Percentiles rank a stretch among this genome's conserved stretches.
phyloP scores from a whole-genome alignment of 2,113 vertebrate species.

The Cryptomyrus ogoouensis region DNA sequence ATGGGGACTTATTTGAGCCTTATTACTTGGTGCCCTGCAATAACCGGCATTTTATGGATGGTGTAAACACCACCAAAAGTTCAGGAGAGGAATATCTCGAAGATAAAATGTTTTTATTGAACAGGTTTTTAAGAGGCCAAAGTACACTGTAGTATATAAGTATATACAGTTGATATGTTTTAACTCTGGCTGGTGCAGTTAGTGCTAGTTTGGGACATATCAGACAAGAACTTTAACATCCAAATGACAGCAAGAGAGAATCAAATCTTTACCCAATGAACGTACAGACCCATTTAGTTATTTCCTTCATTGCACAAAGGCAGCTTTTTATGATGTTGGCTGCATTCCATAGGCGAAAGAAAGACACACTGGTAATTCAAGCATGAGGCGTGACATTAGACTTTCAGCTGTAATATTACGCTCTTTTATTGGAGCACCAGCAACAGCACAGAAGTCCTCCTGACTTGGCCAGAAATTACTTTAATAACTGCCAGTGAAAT shows the following conservation, averaged over 20 bases:
- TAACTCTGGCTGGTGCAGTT: neutral
- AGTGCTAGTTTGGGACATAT: neutral
- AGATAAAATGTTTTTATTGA: neutral
- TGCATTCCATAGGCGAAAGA: neutral
- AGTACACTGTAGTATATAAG: neutral
- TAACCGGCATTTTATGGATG: neutral
- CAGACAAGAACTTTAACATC: neutral
- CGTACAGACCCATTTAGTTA: neutral
- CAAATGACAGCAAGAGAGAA: neutral
- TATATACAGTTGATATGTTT: neutral
- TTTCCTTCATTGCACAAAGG: neutral
- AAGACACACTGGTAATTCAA: neutral
- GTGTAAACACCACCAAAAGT: neutral
- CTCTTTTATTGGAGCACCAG: neutral
- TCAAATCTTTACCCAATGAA: neutral
- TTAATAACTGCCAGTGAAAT: slow-evolving; percentile 1
- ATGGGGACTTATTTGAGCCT: neutral
- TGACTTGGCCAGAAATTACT: neutral
- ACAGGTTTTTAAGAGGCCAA: neutral
- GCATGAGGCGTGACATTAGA: neutral
- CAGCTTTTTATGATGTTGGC: neutral
- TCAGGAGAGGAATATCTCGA: neutral
- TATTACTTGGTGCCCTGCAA: neutral
- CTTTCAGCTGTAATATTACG: neutral
- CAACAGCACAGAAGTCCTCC: neutral